These are phyloP conservation scores for Phaonia tiefii DNA, from an alignment of 2,888 invertebrate species.

Conservation along the genomic window DNA sequence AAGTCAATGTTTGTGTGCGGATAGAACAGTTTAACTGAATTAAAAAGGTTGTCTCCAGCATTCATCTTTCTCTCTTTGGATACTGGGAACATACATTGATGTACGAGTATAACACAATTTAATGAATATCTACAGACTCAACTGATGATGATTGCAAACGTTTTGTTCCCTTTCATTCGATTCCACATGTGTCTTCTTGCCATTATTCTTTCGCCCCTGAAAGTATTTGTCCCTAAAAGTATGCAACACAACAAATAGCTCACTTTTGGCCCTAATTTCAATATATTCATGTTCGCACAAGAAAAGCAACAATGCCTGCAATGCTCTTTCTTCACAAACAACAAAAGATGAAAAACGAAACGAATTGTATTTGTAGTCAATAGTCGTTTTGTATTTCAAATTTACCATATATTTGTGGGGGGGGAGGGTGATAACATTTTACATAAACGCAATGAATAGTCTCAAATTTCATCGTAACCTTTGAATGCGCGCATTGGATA, in stretches of 20 bases:
- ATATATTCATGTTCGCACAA: constrained; percentile 20
- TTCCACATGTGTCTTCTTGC: background rate
- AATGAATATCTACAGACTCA: background rate
- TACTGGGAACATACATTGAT: background rate
- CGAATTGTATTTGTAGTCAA: too few relatives aligned
- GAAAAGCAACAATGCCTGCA: constrained; percentile 3
- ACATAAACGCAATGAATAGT: too few relatives aligned
- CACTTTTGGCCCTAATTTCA: constrained; percentile 65
- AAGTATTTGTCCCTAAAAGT: constrained; percentile 46
- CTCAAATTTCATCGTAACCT: too few relatives aligned
- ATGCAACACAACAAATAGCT: constrained; percentile 62
- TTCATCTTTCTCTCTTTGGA: constrained; percentile 5
- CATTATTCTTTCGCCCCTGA: background rate
- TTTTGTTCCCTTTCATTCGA: constrained; percentile 15
- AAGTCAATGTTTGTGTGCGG: constrained; percentile 15
- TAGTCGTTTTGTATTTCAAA: too few relatives aligned
- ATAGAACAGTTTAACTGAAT: constrained; percentile 45
- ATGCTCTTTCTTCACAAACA: background rate
- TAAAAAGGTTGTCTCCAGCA: constrained; percentile 41
- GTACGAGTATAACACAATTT: constrained; percentile 1
- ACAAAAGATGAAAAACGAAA: background rate
- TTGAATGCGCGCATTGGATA: too few relatives aligned
- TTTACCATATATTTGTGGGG: too few relatives aligned
- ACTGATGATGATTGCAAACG: constrained; percentile 57
- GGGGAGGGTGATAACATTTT: too few relatives aligned